Evolutionary conservation across 92 coral and sea anemone genomes (phyloP).

Genomic region (Palythoa grandis): DNA sequence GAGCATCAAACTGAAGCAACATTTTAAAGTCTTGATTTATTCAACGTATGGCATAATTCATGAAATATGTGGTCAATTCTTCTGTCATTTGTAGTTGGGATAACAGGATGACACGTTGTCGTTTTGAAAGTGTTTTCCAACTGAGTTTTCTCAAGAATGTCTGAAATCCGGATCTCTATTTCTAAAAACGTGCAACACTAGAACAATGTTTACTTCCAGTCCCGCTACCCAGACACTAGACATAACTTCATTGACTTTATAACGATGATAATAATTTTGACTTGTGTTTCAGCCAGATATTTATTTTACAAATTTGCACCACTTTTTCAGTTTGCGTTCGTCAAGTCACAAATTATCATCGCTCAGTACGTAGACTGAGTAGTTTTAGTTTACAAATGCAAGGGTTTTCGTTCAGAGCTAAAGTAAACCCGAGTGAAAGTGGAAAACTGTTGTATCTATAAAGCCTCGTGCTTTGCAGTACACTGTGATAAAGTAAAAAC

Average conservation of each 20-base stretch:
- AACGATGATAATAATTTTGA: neutral
- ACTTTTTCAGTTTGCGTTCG: neutral
- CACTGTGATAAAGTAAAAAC: too few relatives aligned
- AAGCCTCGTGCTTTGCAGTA: too few relatives aligned
- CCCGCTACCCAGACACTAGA: neutral
- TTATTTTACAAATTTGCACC: conserved; percentile 18
- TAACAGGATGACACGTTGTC: neutral
- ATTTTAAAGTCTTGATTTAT: neutral
- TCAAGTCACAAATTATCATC: neutral
- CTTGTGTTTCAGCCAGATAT: conserved; percentile 26
- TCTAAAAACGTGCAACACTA: neutral
- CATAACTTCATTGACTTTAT: conserved; percentile 1
- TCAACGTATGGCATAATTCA: neutral
- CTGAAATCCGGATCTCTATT: neutral
- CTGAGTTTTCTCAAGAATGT: conserved; percentile 4
- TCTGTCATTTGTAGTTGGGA: neutral
- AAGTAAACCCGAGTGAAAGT: too few relatives aligned
- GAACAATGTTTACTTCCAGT: neutral
- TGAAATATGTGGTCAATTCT: neutral
- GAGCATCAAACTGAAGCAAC: neutral
- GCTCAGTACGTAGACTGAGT: neutral
- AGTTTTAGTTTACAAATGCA: neutral
- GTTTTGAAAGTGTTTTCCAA: neutral
- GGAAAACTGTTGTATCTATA: too few relatives aligned
- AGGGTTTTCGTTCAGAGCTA: too few relatives aligned